Base-by-base conservation (phyloP, 2,113 vertebrate genomes). In the Entelurus aequoreus region DNA sequence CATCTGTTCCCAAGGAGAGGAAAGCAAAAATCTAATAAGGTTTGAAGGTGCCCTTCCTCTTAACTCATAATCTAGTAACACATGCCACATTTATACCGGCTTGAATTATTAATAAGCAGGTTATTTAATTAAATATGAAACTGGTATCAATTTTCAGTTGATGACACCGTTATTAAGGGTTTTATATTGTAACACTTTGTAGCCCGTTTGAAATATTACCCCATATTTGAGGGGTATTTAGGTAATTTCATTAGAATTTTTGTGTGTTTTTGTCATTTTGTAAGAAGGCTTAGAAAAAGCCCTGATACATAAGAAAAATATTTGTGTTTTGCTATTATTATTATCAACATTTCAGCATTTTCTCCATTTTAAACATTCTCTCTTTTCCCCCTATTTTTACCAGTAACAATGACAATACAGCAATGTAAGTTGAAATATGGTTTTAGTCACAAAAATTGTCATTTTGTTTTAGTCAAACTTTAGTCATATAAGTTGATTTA, bases 1-100 rank as follows among this genome's bases (percentile, higher is more conserved):
- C 59, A 6, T 46, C 14, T 11, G 66, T 65, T 69, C 77, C 68
- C 70, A 51, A 50, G 49, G 35, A 65, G 59, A 60, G 48, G 19
- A 65, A 63, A 65, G 60, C 59, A 69, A 21, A 55, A 48, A 57
- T 19, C 9, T 70, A 21, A 68, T 61, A 51, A 54, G 35, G 38
- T 63, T 63, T 80, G 62, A 86, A 81, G 80, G 64, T 78, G 76
- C 60, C 74, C 52, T 79, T 83, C 12, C n/a, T 60, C 59, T 61
- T 14, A 2, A 50, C 28, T 76, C 19, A 55, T 40, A 48, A 63
- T 56, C 35, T 55, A 13, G 35, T 48, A 6, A 65, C 38, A 58
- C 37, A 16, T 47, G 28, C 21, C 54, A 77, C 42, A 37, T 60
- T 14, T 61, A 1, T 60, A 60, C 47, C 55, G 42, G 37, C 57